Conservation (phyloP, 2,888 invertebrate genomes). For the Fragum fragum region DNA sequence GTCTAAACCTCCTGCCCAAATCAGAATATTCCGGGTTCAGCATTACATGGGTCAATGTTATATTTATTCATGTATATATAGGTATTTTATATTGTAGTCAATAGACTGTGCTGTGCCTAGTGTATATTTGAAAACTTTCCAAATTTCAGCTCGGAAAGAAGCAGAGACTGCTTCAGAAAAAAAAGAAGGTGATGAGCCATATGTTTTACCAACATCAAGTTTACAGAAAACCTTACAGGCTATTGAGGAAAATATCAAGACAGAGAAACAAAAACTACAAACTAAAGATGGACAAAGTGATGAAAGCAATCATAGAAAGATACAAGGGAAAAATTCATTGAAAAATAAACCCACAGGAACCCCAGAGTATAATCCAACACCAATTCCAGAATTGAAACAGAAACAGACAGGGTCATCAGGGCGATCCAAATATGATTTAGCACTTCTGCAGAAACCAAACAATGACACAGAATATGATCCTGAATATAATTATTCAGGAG, state of each 20-base stretch:
- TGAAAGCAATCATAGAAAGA: slow-evolving; percentile 10
- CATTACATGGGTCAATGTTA: no score
- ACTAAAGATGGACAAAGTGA: slow-evolving; percentile 13
- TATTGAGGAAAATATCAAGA: slow-evolving; percentile 60
- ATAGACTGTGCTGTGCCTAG: no score
- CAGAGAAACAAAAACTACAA: slow-evolving; percentile 56
- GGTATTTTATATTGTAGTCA: no score
- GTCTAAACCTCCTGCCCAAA: no score
- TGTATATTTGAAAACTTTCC: no score
- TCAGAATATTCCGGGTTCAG: no score
- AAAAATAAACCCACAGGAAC: slow-evolving; percentile 62
- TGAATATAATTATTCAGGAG: slow-evolving; percentile 68
- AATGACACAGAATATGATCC: slow-evolving; percentile 81
- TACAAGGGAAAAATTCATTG: slow-evolving; percentile 22
- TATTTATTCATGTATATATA: no score
- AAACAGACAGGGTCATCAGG: slow-evolving; percentile 40
- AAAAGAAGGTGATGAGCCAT: slow-evolving; percentile 35
- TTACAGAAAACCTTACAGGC: slow-evolving; percentile 60
- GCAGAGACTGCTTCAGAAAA: slow-evolving; percentile 20
- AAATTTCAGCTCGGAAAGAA: slow-evolving; percentile 50
- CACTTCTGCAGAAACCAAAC: slow-evolving; percentile 50
- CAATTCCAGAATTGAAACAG: slow-evolving; percentile 72
- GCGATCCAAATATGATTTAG: slow-evolving; percentile 63
- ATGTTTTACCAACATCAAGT: slow-evolving; percentile 48
- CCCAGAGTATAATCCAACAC: slow-evolving; percentile 81